Conservation (phyloP, 92 coral and sea anemone species). For the Epizoanthus illoricatus region DNA sequence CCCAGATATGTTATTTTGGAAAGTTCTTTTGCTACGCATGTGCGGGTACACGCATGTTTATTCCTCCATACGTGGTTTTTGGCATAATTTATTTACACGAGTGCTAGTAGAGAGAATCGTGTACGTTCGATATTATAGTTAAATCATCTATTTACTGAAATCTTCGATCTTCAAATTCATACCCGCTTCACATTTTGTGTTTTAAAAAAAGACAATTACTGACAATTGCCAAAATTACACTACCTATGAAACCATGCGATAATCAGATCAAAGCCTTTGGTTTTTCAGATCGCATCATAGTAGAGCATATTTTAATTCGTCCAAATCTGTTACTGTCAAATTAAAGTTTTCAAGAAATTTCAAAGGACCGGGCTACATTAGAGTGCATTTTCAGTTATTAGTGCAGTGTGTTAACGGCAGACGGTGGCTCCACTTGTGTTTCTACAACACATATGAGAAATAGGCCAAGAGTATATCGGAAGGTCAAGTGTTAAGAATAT, state of each 20-base stretch:
- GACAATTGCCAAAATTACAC: neutral
- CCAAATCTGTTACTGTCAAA: neutral
- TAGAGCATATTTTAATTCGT: too few relatives aligned
- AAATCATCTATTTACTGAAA: too few relatives aligned
- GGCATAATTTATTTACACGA: too few relatives aligned
- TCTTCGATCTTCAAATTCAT: too few relatives aligned
- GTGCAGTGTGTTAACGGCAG: neutral
- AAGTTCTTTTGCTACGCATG: too few relatives aligned
- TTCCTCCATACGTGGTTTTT: too few relatives aligned
- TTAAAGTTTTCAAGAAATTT: neutral
- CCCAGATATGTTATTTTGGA: too few relatives aligned
- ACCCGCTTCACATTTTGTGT: too few relatives aligned
- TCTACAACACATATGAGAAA: neutral
- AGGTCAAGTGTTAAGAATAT: constrained; percentile 21
- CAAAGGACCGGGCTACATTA: neutral
- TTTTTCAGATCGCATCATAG: neutral
- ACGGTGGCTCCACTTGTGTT: neutral
- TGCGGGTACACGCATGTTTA: too few relatives aligned
- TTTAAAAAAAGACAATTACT: neutral
- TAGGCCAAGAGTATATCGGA: neutral
- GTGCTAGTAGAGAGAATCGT: too few relatives aligned
- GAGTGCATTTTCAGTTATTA: neutral
- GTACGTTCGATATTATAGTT: too few relatives aligned
- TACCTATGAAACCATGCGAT: neutral
- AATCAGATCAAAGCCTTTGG: neutral